Percentiles rank a stretch among this genome's conserved stretches.
Conservation (phyloP, 2,797 vertebrate species). For the Notolepis coatsorum region DNA sequence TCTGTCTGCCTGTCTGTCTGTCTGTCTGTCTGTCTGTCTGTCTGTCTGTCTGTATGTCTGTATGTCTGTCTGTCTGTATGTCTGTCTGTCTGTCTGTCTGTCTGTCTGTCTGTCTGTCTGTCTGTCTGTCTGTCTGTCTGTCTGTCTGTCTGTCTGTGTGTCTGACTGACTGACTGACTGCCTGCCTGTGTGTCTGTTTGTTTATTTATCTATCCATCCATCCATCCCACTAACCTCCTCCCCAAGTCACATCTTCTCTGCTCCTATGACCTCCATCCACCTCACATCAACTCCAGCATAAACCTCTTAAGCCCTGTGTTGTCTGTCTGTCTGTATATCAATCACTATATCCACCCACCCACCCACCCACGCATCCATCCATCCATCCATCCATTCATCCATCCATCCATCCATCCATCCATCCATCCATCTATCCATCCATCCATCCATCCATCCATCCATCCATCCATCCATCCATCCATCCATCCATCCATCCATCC, state of each 20-base stretch:
- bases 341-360: background rate
- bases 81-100: too few relatives aligned
- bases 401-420: slow-evolving; percentile 28
- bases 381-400: slow-evolving; percentile 13
- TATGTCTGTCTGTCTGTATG: too few relatives aligned
- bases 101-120: background rate
- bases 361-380: background rate
- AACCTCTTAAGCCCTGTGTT: too few relatives aligned
- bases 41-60: too few relatives aligned
- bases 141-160: background rate
- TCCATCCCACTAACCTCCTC: too few relatives aligned
- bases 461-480: background rate
- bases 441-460: background rate
- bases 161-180: background rate
- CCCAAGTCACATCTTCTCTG: too few relatives aligned
- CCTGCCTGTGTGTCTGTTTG: too few relatives aligned
- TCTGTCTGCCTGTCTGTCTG: too few relatives aligned
- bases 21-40: too few relatives aligned
- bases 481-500: background rate
- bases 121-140: background rate
- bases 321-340: too few relatives aligned
- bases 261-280: too few relatives aligned
- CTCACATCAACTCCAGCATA: too few relatives aligned
- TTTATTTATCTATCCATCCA: background rate
- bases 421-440: background rate